Evolutionary conservation across 2,888 invertebrate species (phyloP).

Genomic region (Emmelina monodactyla): DNA sequence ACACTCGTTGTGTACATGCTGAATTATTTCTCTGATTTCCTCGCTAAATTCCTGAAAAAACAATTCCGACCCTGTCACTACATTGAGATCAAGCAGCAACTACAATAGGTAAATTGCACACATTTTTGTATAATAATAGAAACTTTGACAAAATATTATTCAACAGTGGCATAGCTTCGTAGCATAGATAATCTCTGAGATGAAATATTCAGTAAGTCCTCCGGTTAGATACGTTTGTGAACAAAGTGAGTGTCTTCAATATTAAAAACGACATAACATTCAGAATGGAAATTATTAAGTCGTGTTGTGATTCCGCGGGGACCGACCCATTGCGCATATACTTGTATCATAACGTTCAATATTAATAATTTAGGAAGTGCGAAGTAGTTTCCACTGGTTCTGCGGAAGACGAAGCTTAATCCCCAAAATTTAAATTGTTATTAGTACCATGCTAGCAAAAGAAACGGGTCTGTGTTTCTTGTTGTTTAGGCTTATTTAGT

Average conservation of each 20-base stretch:
- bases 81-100: slow-evolving; percentile 36
- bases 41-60: slow-evolving; percentile 55
- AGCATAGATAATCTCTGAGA: no score
- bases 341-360: slow-evolving; percentile 57
- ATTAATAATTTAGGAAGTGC: slow-evolving; percentile 41
- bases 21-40: slow-evolving; percentile 61
- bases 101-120: no score
- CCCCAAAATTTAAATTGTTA: no score
- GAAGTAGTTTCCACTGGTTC: slow-evolving; percentile 35
- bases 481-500: no score
- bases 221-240: slow-evolving; percentile 47
- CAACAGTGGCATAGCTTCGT: no score
- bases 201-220: no score
- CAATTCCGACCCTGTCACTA: slow-evolving; percentile 27
- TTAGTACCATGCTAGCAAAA: no score
- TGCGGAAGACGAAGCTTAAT: no score
- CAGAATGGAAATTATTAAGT: slow-evolving; percentile 63
- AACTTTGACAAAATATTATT: no score
- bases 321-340: slow-evolving; percentile 53
- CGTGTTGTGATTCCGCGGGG: slow-evolving; percentile 50
- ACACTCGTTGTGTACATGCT: slow-evolving; percentile 56
- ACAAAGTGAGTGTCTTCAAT: slow-evolving; percentile 50
- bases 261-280: slow-evolving; percentile 61
- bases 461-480: no score
- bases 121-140: no score